A percentile compares a stretch with the other conserved stretches of the same genome.
These are phyloP conservation scores for Danaus plexippus DNA, from an alignment of 1,140 invertebrate genomes.

Conservation along the genomic window DNA sequence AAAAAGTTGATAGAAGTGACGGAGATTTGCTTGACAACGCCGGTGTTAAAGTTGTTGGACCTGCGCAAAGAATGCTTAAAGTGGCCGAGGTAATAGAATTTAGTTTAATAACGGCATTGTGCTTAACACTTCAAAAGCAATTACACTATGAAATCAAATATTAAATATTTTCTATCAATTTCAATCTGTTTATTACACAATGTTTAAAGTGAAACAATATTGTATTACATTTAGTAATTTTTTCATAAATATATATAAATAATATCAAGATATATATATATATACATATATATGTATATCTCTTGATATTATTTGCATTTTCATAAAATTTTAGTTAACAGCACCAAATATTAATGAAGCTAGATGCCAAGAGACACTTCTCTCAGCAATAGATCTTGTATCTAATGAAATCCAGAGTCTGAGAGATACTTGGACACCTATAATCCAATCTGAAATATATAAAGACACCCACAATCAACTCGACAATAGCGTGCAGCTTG, in stretches of 20 bases:
- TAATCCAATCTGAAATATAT: constrained; percentile 8
- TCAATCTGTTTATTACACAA: no score
- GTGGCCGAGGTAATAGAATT: constrained; percentile 23
- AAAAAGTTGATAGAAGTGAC: constrained; percentile 12
- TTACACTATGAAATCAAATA: background rate
- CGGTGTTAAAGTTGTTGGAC: constrained; percentile 18
- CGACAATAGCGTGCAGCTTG: constrained; percentile 3
- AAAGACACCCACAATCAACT: constrained; percentile 7
- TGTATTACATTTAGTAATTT: no score
- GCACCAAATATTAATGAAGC: constrained; percentile 22
- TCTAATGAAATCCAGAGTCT: constrained; percentile 10
- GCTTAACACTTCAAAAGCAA: no score
- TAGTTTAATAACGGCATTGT: background rate
- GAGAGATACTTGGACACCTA: constrained; percentile 8
- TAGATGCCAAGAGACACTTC: constrained; percentile 16
- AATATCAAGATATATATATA: no score
- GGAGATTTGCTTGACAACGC: constrained; percentile 10
- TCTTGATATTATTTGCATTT: no score
- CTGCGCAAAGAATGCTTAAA: constrained; percentile 22
- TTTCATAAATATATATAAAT: no score
- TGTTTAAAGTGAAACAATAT: no score
- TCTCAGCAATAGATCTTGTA: constrained; percentile 17
- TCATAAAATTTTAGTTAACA: constrained; percentile 13
- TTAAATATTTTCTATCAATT: background rate
- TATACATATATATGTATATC: no score